Evolutionary conservation across 2,888 invertebrate species (phyloP), one percentile per base, ranked within the genome.

Genomic region (Alsophila aescularia): DNA sequence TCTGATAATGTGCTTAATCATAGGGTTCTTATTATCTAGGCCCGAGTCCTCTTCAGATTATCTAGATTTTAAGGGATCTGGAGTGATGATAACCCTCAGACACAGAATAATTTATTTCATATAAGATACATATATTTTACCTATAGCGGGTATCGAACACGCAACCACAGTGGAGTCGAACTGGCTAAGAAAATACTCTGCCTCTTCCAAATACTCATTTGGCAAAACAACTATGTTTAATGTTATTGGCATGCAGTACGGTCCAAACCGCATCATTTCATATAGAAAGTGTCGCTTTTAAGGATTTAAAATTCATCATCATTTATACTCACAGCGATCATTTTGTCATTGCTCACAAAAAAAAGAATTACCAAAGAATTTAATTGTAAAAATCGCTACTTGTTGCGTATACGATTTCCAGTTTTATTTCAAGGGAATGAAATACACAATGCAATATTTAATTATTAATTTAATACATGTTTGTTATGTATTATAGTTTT

Each of bases 281-380:
- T 73, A 43, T 37, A 37, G 16, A 48, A 41, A 52, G 21, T 32
- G 49, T 75, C 76, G 80, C 77, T 79, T 81, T 62, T 75, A 75
- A 69, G 70, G 70, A 24, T 73, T 73, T 73, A 69, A 69, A 67
- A 48, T 49, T 62, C 67, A 64, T 63, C 65, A 64, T 48, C 51
- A 61, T 59, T 81, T 75, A 73, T 81, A 82, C 76, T 82, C 78
- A 66, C 77, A 74, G 73, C 78, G 71, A 72, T 73, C 75, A 75
- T 74, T 27, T 70, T 72, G 55, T 83, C 83, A 77, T 89, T 89
- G 90, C 90, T 91, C 90, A 91, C 90, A 89, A 90, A 84, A 89
- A 84, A 85, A 81, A n/a, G n/a, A 24, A 70, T 79, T 89, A 90
- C 90, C 90, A 90, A 90, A 90, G 90, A 90, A 80, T 81, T 73